phyloP scores from a whole-genome alignment of 2,113 vertebrate species.

The Pica pica region DNA sequence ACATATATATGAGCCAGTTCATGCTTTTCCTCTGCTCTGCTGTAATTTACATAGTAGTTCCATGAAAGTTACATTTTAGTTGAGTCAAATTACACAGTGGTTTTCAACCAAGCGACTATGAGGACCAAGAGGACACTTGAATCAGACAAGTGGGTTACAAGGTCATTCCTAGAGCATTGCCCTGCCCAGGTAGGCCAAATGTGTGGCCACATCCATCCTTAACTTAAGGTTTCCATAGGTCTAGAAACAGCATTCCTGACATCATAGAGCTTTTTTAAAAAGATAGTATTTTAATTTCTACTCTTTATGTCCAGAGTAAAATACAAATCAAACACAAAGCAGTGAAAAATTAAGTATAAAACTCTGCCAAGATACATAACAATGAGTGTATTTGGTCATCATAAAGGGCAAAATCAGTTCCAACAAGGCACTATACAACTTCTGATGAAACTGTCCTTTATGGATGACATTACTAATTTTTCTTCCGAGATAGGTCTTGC shows the following conservation, averaged over 20 bases:
- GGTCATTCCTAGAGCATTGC: not conserved
- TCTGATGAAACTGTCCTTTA: not conserved
- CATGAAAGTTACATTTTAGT: not conserved
- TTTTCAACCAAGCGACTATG: not conserved
- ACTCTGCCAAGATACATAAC: not conserved
- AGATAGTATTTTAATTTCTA: not conserved
- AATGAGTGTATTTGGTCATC: not conserved
- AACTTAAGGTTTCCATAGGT: not conserved
- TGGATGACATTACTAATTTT: not conserved
- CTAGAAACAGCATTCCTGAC: not conserved
- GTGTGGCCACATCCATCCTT: too few relatives aligned
- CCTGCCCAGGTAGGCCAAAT: fast-evolving
- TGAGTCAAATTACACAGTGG: not conserved
- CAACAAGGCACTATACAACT: not conserved
- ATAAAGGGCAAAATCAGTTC: not conserved
- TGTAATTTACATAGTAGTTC: not conserved
- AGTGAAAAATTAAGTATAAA: not conserved
- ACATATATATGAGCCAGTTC: not conserved
- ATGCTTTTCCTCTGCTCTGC: not conserved
- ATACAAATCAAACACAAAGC: not conserved
- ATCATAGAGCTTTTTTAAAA: not conserved
- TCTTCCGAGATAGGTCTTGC: not conserved
- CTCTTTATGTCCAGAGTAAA: not conserved
- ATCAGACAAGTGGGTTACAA: not conserved
- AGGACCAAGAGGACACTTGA: not conserved